Base-by-base conservation (phyloP, 2,888 invertebrate genomes). In the Eledone cirrhosa region DNA sequence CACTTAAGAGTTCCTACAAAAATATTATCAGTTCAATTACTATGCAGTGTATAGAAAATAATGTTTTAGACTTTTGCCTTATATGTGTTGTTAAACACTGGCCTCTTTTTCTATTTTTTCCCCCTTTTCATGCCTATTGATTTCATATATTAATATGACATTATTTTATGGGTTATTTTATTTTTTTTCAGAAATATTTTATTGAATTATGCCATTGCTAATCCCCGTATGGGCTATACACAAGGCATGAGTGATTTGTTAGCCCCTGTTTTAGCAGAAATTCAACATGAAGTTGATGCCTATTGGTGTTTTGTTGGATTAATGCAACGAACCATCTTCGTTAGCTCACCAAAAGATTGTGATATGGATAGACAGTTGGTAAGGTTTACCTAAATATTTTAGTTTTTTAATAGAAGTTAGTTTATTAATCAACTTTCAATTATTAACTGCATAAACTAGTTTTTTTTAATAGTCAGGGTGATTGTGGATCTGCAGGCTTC, bases 341-440 rank as follows among this genome's bases (percentile, higher is more conserved):
- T 98, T 0, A 97, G 96, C 85, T 96, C 97, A 0, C 97, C 98
- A 1, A 97, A 96, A 5, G 97, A 97, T 90, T 94, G 94, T 87
- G 97, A 97, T 88, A 97, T 98, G 95, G 98, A 98, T 89, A 94
- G 94, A 86, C 97, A 97, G 88, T 92, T 98, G 87, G 94, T 94
- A 91, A 91, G 91, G 79, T 19, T 24, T 29, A 27, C 8, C 19
- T 80, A 22, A 1, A 41, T 41, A 41, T 41, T 41, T 41, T 41
- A 41, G 41, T 41, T 41, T 41, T 41, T 41, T 41, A 5, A 41
- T 41, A 41, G n/a, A n/a, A 41, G 11, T 41, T 1, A 41, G 5
- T 41, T 41, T 41, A 1, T 41, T 41, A 41, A 41, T 41, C 11
- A 41, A 8, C 41, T 8, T 8, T 41, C 11, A 41, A 41, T 41